These are phyloP conservation scores for Masticophis lateralis DNA, from an alignment of 2,797 vertebrate species.

Conservation along the genomic window DNA sequence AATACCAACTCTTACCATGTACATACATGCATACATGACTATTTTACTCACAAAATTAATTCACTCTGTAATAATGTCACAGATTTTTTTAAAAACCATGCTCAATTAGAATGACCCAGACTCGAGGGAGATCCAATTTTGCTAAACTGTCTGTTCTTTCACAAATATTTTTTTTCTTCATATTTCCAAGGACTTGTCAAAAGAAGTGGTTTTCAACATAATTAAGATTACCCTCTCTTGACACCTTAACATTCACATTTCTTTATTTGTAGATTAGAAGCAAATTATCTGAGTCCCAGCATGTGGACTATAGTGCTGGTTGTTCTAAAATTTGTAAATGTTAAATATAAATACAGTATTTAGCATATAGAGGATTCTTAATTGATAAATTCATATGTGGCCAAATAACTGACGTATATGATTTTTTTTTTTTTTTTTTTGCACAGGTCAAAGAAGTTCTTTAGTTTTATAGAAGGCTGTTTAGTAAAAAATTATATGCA, in stretches of 20 bases:
- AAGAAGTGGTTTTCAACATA: not conserved
- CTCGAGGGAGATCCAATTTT: not conserved
- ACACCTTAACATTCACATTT: not conserved
- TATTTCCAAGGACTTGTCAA: not conserved
- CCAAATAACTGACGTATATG: not conserved
- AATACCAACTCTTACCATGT: not conserved
- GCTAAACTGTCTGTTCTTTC: not conserved
- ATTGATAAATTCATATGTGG: not conserved
- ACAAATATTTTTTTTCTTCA: not conserved
- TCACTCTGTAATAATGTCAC: not conserved
- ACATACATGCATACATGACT: not conserved
- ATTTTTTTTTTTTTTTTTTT: slow-evolving; percentile 11
- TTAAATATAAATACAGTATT: not conserved
- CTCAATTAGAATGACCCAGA: not conserved
- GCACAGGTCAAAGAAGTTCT: slow-evolving; percentile 96
- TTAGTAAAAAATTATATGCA: slow-evolving; percentile 99
- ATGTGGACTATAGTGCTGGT: not conserved
- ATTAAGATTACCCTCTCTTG: not conserved
- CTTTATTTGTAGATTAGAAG: not conserved
- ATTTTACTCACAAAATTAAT: not conserved
- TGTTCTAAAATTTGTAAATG: not conserved
- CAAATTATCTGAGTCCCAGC: not conserved
- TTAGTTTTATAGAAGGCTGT: slow-evolving; percentile 97
- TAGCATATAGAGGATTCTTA: not conserved
- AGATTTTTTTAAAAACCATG: not conserved